Evolutionary conservation across 1,140 invertebrate species (phyloP).

Genomic region (Aphaenogaster floridana): DNA sequence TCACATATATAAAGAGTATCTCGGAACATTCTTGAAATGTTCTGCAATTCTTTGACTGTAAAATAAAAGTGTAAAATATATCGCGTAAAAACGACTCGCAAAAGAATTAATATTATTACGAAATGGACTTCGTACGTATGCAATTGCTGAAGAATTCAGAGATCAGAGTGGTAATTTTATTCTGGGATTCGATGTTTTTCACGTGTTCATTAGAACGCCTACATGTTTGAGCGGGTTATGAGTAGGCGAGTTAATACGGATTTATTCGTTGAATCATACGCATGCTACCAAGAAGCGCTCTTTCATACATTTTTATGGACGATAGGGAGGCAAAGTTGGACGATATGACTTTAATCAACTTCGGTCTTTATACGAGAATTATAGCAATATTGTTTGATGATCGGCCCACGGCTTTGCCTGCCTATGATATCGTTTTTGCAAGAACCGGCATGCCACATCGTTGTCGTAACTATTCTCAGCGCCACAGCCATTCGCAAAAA

Average conservation of each 20-base stretch:
- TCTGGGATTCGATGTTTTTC: neutral
- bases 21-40: neutral
- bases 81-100: neutral
- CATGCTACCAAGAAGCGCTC: neutral
- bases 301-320: neutral
- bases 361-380: neutral
- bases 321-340: neutral
- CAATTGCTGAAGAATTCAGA: neutral
- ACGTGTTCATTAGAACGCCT: neutral
- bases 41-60: neutral
- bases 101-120: neutral
- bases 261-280: neutral
- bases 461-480: constrained; percentile 31
- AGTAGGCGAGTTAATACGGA: constrained; percentile 13
- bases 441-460: neutral
- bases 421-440: neutral
- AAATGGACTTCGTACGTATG: neutral
- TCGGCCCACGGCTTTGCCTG: neutral
- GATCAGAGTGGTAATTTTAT: constrained; percentile 10
- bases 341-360: neutral
- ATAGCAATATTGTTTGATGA: neutral
- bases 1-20: neutral
- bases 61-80: neutral
- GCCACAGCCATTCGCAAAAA: constrained; percentile 4
- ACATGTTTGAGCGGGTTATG: neutral